A percentile compares a stretch with the other conserved stretches of the same genome.
Evolutionary conservation across 2,113 vertebrate genomes (phyloP).

Genomic region (Scytalopus superciliaris): DNA sequence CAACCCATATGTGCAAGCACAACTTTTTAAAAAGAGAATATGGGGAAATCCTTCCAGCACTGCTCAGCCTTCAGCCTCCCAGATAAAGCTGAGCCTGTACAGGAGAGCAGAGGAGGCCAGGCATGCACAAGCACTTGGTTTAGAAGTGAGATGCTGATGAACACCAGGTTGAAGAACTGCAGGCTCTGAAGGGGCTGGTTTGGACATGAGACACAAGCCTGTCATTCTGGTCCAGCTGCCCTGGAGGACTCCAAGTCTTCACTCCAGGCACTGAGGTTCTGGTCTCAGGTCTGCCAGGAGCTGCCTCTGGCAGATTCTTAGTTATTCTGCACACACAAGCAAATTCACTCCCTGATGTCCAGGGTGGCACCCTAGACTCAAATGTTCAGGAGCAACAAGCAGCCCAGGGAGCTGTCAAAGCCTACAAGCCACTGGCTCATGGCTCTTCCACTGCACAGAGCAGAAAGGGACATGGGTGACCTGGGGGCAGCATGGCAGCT

Average conservation of each 20-base stretch:
- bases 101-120: not conserved
- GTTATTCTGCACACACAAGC: not conserved
- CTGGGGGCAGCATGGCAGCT: not conserved
- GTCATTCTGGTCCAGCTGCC: not conserved
- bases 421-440: not conserved
- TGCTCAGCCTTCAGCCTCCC: not conserved
- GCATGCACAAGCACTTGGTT: not conserved
- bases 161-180: not conserved
- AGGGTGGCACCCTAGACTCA: rapidly evolving
- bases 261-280: not conserved
- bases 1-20: not conserved
- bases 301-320: not conserved
- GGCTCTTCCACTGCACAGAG: not conserved
- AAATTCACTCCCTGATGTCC: not conserved
- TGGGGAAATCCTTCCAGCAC: not conserved
- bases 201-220: rapidly evolving
- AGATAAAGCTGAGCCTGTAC: not conserved
- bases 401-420: not conserved
- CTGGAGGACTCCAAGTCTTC: not conserved
- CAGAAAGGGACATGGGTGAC: not conserved
- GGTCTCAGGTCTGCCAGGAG: not conserved
- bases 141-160: not conserved
- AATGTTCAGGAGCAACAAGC: not conserved
- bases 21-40: not conserved
- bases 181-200: not conserved